phyloP scores from a whole-genome alignment of 2,113 vertebrate genomes.

The Amia ocellicauda region DNA sequence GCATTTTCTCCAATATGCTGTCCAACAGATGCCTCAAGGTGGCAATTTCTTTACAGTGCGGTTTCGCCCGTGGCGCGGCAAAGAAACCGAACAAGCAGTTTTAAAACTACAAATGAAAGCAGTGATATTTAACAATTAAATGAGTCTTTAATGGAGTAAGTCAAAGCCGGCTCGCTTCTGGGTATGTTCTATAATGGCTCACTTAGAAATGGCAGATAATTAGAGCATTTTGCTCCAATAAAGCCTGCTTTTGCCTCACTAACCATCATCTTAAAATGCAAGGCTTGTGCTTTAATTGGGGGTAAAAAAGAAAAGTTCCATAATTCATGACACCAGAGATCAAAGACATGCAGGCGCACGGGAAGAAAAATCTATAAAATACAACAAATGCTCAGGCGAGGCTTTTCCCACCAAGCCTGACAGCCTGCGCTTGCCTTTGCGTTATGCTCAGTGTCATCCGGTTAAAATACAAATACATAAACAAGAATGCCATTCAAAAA shows the following conservation, averaged over 20 bases:
- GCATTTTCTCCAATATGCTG: too few species aligned
- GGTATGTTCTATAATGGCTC: constrained; percentile 26
- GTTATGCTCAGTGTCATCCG: too few species aligned
- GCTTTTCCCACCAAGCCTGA: too few species aligned
- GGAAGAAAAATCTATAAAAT: not conserved
- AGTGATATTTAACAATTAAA: constrained; percentile 35
- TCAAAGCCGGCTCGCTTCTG: constrained; percentile 22
- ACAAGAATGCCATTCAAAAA: too few species aligned
- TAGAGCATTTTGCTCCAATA: constrained; percentile 26
- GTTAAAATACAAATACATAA: too few species aligned
- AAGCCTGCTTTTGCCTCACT: constrained; percentile 17
- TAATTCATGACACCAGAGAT: constrained; percentile 15
- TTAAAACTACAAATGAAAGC: constrained; percentile 23
- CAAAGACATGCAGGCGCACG: constrained; percentile 3
- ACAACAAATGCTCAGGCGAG: constrained; percentile 5
- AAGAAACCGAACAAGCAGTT: constrained; percentile 11
- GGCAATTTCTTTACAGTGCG: too few species aligned
- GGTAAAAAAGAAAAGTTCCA: constrained; percentile 16
- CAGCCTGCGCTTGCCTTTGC: too few species aligned
- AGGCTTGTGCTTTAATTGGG: constrained; percentile 25
- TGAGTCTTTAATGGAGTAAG: constrained; percentile 27
- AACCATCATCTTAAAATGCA: constrained; percentile 25
- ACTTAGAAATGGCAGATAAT: constrained; percentile 26
- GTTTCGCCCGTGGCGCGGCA: not conserved
- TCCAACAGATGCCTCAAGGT: too few species aligned